Base-by-base conservation (phyloP, 2,888 invertebrate genomes). In the Watsonalla binaria region DNA sequence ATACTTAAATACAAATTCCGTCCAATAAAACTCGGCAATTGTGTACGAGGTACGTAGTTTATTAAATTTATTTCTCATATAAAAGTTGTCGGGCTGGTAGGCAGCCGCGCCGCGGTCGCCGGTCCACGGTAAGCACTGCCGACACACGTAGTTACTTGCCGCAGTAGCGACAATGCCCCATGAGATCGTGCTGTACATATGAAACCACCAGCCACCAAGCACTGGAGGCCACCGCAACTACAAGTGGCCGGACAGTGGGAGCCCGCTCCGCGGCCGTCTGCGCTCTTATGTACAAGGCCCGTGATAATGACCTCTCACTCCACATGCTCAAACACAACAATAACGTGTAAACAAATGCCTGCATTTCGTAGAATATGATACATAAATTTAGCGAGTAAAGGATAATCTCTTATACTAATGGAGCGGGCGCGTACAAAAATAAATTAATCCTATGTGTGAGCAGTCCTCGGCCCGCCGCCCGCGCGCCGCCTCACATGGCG, bases 401-500 rank as follows among this genome's bases (percentile, higher is more conserved):
- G 42, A 42, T 56, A 54, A 52, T 60, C 57, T 60, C 57, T 58
- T 61, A 59, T 60, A 62, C 56, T 59, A 62, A 60, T 51, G 53
- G 47, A 13, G 48, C 46, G 55, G 58, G 54, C 47, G 54, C 49
- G 57, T 73, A 73, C 54, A 72, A 73, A 72, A 72, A 72, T 72
- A 69, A 65, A 54, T 63, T 60, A 59, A 60, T 63, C 54, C 61
- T 59, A 63, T 46, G 59, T 65, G 61, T 53, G 61, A 60, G 60
- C 63, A 47, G 59, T 58, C 57, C 56, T 54, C 53, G 51, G 51
- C 56, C 51, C 47, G 53, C 53, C 54, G 55, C 50, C 58, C 53
- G 39, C 51, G 52, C 37, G 46, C 46, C 37, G 56, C 52, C 59
- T 66, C 70, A 75, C 74, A 74, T 76, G 53, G 73, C 76, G 68